Evolutionary conservation across 2,888 invertebrate genomes (phyloP).

Genomic region (Ceraclea dissimilis): DNA sequence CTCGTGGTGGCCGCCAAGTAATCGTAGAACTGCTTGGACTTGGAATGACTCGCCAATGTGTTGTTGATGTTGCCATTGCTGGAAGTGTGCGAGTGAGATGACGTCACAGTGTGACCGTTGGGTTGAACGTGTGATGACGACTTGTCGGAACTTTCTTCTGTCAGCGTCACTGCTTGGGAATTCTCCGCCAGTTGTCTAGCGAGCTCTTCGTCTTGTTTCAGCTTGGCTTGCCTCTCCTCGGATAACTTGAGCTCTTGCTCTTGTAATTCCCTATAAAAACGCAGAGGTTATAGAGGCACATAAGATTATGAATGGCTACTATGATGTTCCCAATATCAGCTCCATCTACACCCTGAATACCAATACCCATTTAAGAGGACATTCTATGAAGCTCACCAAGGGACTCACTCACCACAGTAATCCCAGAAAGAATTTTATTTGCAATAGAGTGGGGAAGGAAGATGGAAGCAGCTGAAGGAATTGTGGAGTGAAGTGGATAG

Average conservation of each 20-base stretch:
- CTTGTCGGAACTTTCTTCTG: neutral
- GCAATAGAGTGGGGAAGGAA: too few relatives aligned
- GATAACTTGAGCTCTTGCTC: conserved; percentile 34
- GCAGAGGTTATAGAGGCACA: too few relatives aligned
- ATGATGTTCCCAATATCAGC: too few relatives aligned
- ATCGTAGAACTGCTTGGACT: neutral
- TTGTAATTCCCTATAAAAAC: conserved; percentile 21
- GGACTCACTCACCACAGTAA: too few relatives aligned
- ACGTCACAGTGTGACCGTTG: neutral
- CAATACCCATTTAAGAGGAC: too few relatives aligned
- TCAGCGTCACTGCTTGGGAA: neutral
- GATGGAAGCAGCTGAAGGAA: too few relatives aligned
- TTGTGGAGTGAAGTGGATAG: too few relatives aligned
- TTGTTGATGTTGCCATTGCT: neutral
- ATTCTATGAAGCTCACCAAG: too few relatives aligned
- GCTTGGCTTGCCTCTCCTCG: conserved; percentile 32
- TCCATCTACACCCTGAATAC: neutral
- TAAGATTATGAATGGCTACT: neutral
- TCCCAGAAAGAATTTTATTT: too few relatives aligned
- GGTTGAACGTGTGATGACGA: neutral
- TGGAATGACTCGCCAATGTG: too few relatives aligned
- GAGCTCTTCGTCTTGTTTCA: conserved; percentile 33
- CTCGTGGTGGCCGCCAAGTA: neutral
- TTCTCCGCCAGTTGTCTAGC: conserved; percentile 33
- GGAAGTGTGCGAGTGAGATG: neutral